Evolutionary conservation across 2,888 invertebrate species (phyloP), one percentile per base, ranked within the genome.

Genomic region (Pollenia amentaria): DNA sequence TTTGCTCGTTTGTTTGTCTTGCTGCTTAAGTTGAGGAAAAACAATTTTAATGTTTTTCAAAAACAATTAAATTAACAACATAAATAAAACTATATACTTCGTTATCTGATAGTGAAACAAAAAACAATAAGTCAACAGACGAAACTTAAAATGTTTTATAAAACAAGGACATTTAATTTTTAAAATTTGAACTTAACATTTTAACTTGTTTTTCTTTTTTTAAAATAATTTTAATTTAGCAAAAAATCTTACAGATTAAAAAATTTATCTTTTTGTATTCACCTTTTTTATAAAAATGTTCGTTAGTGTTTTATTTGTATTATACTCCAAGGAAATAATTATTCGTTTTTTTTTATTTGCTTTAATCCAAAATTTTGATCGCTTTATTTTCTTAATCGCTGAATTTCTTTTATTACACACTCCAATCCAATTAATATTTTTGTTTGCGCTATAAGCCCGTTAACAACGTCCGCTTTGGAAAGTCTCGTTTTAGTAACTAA

Each of bases 401-500:
- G 40, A 48, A 7, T 40, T 42, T 29, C 29, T 60, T 62, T 21
- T 18, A 38, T 11, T 69, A 42, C 21, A 42, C 48, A 51, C 11
- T 64, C 48, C 29, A 84, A 72, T 57, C 16, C 40, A 57, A 53
- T 48, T 16, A 16, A 72, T 67, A 67, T 69, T 73, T 82, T 40
- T 69, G 67, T 79, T 75, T 2, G 55, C 69, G n/a, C 11, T 53
- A 10, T 70, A 14, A 62, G 51, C 78, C 88, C 89, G 87, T 85
- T 85, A 9, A 83, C 77, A 89, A 90, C 92, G 90, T 91, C 90
- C 89, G 91, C 88, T 88, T 90, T 90, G 90, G 90, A 89, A 90
- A 90, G 92, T 90, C 89, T 92, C 91, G 91, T 90, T 90, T 88
- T 89, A 91, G 91, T 91, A 89, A 92, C 92, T 92, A 89, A 91